Conservation (phyloP, 2,888 invertebrate species). For the Pseudococcus viburni region DNA sequence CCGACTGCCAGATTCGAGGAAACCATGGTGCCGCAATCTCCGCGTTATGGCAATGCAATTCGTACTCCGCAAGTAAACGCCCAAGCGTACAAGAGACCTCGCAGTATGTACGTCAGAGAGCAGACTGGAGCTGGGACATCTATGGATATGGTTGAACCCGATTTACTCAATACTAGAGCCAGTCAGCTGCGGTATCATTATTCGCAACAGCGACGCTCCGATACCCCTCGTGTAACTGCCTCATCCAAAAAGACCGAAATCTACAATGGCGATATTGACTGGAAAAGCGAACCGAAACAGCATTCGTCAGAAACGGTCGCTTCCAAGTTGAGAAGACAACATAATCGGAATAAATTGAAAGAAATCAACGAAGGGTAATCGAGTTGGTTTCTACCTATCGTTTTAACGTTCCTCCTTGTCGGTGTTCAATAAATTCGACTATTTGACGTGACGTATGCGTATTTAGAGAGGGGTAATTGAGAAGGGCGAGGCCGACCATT, state of each 20-base stretch:
- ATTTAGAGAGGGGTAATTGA: too few species aligned
- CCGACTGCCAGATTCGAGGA: constrained; percentile 7
- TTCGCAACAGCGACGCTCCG: constrained; percentile 38
- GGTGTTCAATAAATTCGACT: too few species aligned
- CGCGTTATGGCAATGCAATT: not conserved
- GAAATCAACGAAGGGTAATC: constrained; percentile 36
- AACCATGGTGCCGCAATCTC: constrained; percentile 11
- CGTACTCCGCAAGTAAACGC: not conserved
- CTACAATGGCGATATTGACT: constrained; percentile 34
- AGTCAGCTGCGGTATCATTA: constrained; percentile 45
- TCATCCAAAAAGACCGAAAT: constrained; percentile 12
- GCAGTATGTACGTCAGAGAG: constrained; percentile 9
- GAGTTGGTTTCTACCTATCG: too few species aligned
- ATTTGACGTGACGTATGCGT: too few species aligned
- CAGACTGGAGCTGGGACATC: too few species aligned
- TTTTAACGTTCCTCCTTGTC: too few species aligned
- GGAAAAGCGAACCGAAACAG: constrained; percentile 46
- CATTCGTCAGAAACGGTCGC: constrained; percentile 25
- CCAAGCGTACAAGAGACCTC: not conserved
- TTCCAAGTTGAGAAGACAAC: constrained; percentile 40
- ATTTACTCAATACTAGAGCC: constrained; percentile 24
- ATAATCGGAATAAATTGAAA: constrained; percentile 56
- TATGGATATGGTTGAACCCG: not conserved
- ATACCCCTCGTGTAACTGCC: not conserved
- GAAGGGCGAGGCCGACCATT: too few species aligned